A percentile compares a stretch with the other conserved stretches of the same genome.
Conservation (phyloP, 2,888 invertebrate genomes). For the Schrankia costaestrigalis region DNA sequence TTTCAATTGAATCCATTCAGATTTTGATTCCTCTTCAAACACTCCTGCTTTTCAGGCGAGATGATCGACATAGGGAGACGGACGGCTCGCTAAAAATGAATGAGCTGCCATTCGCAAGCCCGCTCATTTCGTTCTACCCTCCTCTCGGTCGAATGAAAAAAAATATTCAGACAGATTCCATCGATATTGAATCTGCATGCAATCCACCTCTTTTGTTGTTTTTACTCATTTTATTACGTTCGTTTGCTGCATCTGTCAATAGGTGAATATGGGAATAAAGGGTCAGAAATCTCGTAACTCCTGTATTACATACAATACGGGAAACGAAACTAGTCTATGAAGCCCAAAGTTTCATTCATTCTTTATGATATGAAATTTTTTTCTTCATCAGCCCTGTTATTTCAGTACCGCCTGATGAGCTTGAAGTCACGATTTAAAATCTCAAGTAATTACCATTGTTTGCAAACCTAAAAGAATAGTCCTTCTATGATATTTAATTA, state of each 20-base stretch:
- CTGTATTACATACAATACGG: too few species aligned
- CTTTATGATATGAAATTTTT: too few species aligned
- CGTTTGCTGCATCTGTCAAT: conserved; percentile 2
- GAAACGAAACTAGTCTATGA: too few species aligned
- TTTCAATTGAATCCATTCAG: conserved; percentile 1
- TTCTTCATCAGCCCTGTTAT: too few species aligned
- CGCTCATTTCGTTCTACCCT: conserved; percentile 6
- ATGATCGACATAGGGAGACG: conserved; percentile 5
- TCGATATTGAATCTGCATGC: conserved; percentile 6
- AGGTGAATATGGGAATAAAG: conserved; percentile 1
- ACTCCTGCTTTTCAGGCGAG: conserved; percentile 3
- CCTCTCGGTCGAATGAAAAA: conserved; percentile 13
- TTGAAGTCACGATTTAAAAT: too few species aligned
- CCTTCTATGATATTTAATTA: too few species aligned
- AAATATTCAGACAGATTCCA: neutral
- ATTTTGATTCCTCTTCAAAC: conserved; percentile 1
- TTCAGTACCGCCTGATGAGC: too few species aligned
- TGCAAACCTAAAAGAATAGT: too few species aligned
- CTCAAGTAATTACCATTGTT: too few species aligned
- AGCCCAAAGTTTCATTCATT: too few species aligned
- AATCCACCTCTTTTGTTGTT: conserved; percentile 9
- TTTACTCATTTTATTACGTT: conserved; percentile 2
- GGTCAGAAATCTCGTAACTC: too few species aligned
- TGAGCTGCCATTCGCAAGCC: conserved; percentile 19
- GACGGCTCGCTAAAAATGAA: conserved; percentile 15